Evolutionary conservation across 1,140 invertebrate genomes (phyloP).

Genomic region (Panagrolaimus sp.): DNA sequence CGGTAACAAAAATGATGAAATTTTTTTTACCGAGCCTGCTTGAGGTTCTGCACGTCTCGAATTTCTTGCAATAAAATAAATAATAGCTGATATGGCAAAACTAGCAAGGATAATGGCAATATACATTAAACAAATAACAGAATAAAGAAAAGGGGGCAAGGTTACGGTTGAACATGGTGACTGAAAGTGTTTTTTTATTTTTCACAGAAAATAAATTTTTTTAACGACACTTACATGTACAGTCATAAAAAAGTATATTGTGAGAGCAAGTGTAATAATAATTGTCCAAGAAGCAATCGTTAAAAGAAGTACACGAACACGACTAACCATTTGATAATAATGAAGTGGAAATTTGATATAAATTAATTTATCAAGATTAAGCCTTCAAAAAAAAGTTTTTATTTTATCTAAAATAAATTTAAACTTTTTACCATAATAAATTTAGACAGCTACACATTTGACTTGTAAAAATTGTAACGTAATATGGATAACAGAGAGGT

Average conservation of each 20-base stretch:
- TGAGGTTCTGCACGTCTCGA: constrained; percentile 36
- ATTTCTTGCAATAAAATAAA: constrained; percentile 53
- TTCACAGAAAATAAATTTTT: not conserved
- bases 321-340: constrained; percentile 49
- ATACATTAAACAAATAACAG: constrained; percentile 9
- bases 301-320: constrained; percentile 35
- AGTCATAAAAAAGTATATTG: constrained; percentile 41
- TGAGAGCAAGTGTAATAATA: constrained; percentile 29
- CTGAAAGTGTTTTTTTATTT: not conserved
- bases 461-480: constrained; percentile 48
- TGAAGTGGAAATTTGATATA: constrained; percentile 54
- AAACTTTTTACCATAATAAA: constrained; percentile 44
- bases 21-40: constrained; percentile 29
- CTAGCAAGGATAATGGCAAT: constrained; percentile 37
- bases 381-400: constrained; percentile 23
- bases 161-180: not conserved
- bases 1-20: not conserved
- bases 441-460: constrained; percentile 55
- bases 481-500: constrained; percentile 48
- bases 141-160: not conserved
- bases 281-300: constrained; percentile 37
- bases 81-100: constrained; percentile 49
- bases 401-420: constrained; percentile 9
- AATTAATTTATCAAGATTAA: constrained; percentile 54
- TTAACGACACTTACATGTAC: constrained; percentile 27